Conservation (phyloP, 2,113 vertebrate species). For the Synchiropus splendidus region DNA sequence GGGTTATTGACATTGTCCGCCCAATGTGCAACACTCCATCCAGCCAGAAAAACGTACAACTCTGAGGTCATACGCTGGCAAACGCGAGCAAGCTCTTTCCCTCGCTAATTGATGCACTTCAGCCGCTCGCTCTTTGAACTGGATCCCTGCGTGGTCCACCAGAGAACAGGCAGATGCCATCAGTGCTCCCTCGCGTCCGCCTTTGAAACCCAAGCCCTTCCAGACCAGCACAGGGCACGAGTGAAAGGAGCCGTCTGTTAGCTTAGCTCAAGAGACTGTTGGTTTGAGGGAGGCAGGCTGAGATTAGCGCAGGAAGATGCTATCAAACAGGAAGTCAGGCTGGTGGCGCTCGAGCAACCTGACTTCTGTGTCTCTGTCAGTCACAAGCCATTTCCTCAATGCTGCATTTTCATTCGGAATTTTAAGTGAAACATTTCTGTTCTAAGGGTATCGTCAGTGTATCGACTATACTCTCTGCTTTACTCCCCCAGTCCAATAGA, state of each 20-base stretch:
- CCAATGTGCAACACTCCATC: too few relatives aligned
- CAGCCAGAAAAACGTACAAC: slow-evolving; percentile 29
- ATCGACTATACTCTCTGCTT: too few relatives aligned
- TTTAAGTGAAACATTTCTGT: too few relatives aligned
- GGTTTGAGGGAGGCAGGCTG: background rate
- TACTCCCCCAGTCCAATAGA: too few relatives aligned
- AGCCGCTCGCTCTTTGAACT: slow-evolving; percentile 65
- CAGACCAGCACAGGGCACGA: slow-evolving; percentile 49
- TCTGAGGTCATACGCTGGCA: slow-evolving; percentile 49
- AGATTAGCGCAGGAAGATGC: slow-evolving; percentile 28
- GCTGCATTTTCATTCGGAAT: too few relatives aligned
- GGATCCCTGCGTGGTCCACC: slow-evolving; percentile 47
- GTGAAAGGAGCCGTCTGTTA: slow-evolving; percentile 68
- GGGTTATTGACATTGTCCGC: slow-evolving; percentile 31
- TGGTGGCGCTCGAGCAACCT: too few relatives aligned
- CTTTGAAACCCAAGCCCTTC: slow-evolving; percentile 66
- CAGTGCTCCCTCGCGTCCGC: slow-evolving; percentile 36
- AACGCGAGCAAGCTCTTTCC: slow-evolving; percentile 25
- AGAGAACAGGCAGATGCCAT: slow-evolving; percentile 60
- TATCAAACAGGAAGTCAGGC: slow-evolving; percentile 20
- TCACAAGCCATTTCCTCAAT: too few relatives aligned
- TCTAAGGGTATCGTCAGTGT: too few relatives aligned
- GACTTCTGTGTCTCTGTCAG: too few relatives aligned
- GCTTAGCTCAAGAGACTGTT: slow-evolving; percentile 49
- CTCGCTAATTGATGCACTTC: slow-evolving; percentile 64